phyloP scores from a whole-genome alignment of 1,140 invertebrate species.

The Agrypnia vestita region DNA sequence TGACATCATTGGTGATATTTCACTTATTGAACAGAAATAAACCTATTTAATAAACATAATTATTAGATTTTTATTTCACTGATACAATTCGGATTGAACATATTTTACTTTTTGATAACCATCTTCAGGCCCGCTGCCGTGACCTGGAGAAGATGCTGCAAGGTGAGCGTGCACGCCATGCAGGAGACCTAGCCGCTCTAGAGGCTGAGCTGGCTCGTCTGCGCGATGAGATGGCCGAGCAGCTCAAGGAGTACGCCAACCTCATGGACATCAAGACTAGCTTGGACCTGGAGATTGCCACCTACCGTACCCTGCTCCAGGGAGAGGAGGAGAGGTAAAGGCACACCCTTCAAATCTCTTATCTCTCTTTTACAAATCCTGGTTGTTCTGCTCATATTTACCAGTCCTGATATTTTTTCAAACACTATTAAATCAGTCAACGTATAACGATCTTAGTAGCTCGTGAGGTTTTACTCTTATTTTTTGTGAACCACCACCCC shows the following conservation, averaged over 20 bases:
- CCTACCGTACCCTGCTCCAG: conserved; percentile 91
- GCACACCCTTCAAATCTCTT: too few relatives aligned
- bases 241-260: conserved; percentile 95
- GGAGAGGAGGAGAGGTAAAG: conserved; percentile 78
- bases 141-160: conserved; percentile 89
- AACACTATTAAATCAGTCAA: too few relatives aligned
- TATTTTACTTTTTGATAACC: neutral
- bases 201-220: conserved; percentile 88
- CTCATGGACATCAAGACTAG: conserved; percentile 98
- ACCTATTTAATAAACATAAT: neutral
- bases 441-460: too few relatives aligned
- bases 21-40: too few relatives aligned
- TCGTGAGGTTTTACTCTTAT: too few relatives aligned
- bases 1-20: too few relatives aligned
- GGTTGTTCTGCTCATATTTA: too few relatives aligned
- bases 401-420: too few relatives aligned
- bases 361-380: too few relatives aligned
- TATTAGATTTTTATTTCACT: neutral
- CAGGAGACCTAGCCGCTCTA: conserved; percentile 80
- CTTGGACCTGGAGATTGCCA: conserved; percentile 96
- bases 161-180: conserved; percentile 82
- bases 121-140: conserved; percentile 75
- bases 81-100: too few relatives aligned
- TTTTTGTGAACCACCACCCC: too few relatives aligned
- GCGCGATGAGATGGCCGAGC: conserved; percentile 88